A percentile compares a stretch with the other conserved stretches of the same genome.
These are phyloP conservation scores for Cyprinus carpio DNA, from an alignment of 2,113 vertebrate genomes.

Conservation along the genomic window DNA sequence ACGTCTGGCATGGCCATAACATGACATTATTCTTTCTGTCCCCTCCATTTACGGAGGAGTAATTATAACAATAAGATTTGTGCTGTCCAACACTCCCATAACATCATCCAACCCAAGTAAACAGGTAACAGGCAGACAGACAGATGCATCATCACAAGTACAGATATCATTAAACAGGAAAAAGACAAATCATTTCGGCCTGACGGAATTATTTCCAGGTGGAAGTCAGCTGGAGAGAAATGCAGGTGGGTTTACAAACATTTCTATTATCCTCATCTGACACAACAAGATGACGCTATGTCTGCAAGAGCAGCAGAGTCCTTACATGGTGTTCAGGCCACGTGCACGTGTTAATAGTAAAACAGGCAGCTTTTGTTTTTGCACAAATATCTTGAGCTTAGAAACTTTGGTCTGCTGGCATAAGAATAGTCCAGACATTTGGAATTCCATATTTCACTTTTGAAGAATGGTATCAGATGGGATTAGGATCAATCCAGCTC, in stretches of 20 bases:
- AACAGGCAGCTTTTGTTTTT: background rate
- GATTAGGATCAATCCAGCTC: constrained; percentile 47
- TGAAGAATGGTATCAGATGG: constrained; percentile 55
- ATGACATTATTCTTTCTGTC: constrained; percentile 14
- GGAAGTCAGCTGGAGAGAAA: constrained; percentile 7
- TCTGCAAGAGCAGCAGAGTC: constrained; percentile 4
- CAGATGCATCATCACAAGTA: constrained; percentile 24
- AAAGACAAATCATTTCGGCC: background rate
- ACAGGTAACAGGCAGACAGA: constrained; percentile 30
- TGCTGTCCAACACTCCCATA: constrained; percentile 10
- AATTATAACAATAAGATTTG: constrained; percentile 2
- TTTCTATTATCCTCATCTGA: background rate
- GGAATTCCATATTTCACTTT: constrained; percentile 59
- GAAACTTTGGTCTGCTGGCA: constrained; percentile 45
- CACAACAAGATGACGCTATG: background rate
- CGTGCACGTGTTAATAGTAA: background rate
- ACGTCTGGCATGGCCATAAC: background rate
- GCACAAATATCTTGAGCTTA: constrained; percentile 3
- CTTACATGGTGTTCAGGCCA: constrained; percentile 3
- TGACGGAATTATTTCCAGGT: constrained; percentile 12
- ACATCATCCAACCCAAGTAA: constrained; percentile 18
- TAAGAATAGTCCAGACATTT: constrained; percentile 41
- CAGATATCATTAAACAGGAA: constrained; percentile 39
- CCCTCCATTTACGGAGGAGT: background rate
- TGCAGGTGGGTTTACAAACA: background rate